A percentile compares a stretch with the other conserved stretches of the same genome.
Evolutionary conservation across 2,797 vertebrate genomes (phyloP).

Genomic region (Phylloscopus collybita): DNA sequence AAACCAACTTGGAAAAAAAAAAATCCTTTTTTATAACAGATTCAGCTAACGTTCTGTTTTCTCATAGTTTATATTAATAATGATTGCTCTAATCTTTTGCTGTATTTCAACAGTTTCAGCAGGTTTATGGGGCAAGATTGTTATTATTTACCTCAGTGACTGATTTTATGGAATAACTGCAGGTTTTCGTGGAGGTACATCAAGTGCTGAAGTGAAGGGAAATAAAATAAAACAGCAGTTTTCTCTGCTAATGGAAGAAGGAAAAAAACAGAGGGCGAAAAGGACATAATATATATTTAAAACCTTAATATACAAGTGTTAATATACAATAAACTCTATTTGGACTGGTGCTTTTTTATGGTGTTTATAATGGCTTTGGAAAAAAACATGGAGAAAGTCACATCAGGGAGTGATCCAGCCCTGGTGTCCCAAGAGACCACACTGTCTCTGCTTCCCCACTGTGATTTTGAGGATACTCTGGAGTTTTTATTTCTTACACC

Average conservation of each 20-base stretch:
- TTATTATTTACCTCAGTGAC: constrained; percentile 68
- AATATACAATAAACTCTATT: neutral
- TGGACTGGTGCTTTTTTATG: neutral
- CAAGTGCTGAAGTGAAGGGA: constrained; percentile 49
- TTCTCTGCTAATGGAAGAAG: neutral
- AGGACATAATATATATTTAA: neutral
- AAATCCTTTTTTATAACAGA: neutral
- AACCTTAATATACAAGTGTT: fast-evolving
- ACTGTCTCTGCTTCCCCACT: neutral
- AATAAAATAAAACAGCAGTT: constrained; percentile 1
- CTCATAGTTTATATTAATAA: constrained; percentile 63
- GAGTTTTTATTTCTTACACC: neutral
- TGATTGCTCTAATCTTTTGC: constrained; percentile 66
- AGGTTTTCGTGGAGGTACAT: constrained; percentile 49
- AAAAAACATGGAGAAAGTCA: neutral
- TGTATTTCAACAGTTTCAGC: constrained; percentile 71
- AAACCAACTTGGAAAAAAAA: constrained; percentile 30
- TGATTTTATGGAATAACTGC: constrained; percentile 63
- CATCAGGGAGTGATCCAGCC: neutral
- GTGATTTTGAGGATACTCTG: neutral
- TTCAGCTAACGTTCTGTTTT: constrained; percentile 55
- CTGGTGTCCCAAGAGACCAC: neutral
- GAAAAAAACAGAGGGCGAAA: neutral
- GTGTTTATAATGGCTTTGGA: neutral
- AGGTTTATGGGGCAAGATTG: constrained; percentile 69